A percentile compares a stretch with the other conserved stretches of the same genome.
phyloP scores from a whole-genome alignment of 2,888 invertebrate genomes.

The Bruchidius siliquastri region DNA sequence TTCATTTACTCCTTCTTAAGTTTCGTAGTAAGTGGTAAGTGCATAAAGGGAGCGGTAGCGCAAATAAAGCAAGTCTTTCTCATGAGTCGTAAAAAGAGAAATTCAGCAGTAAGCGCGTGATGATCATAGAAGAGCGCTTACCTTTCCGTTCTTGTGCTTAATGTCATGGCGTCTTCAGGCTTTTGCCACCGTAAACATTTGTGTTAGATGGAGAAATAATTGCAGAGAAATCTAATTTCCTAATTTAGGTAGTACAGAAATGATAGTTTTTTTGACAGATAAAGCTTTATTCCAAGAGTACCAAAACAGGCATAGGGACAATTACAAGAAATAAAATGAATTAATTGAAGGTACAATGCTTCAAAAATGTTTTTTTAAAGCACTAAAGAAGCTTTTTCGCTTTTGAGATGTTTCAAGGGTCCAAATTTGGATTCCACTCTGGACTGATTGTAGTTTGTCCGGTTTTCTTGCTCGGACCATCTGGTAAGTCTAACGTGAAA shows the following conservation, averaged over 20 bases:
- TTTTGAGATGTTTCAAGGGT: no score
- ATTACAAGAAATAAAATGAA: no score
- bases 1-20: background rate
- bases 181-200: background rate
- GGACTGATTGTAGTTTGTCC: no score
- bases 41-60: background rate
- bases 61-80: background rate
- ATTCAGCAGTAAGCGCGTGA: background rate
- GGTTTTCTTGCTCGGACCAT: no score
- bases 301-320: no score
- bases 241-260: background rate
- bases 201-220: background rate
- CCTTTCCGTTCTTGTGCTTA: background rate
- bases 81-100: background rate
- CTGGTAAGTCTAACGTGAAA: no score
- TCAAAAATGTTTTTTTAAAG: no score
- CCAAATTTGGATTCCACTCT: no score
- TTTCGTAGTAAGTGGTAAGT: background rate
- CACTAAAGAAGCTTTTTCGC: no score
- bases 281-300: no score
- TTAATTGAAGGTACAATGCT: no score
- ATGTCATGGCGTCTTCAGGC: background rate
- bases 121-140: background rate
- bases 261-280: background rate
- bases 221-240: background rate